Conservation (phyloP, 2,888 invertebrate species). For the Liposcelis brunnea region DNA sequence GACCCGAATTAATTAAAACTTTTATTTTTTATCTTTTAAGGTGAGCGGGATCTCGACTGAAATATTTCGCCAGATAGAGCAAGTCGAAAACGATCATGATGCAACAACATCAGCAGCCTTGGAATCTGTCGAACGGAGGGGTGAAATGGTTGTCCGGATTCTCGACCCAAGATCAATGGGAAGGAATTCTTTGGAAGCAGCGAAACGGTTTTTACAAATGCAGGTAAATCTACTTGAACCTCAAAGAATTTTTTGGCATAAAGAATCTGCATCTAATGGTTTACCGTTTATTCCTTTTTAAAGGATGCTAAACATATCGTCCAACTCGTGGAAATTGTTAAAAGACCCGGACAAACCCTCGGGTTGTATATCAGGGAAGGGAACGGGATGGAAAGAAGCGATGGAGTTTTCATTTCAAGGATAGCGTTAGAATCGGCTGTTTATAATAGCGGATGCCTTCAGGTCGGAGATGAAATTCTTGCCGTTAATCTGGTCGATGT, state of each 20-base stretch:
- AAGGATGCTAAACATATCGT: slow-evolving; percentile 62
- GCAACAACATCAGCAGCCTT: slow-evolving; percentile 81
- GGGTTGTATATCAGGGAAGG: slow-evolving; percentile 97
- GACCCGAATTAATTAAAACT: too few species aligned
- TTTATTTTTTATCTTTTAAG: too few species aligned
- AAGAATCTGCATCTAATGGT: too few species aligned
- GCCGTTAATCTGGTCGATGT: slow-evolving; percentile 97
- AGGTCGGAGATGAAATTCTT: slow-evolving; percentile 96
- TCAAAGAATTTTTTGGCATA: too few species aligned
- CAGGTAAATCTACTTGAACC: too few species aligned
- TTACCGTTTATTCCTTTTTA: not conserved
- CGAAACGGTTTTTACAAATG: slow-evolving; percentile 66
- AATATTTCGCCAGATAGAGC: slow-evolving; percentile 93
- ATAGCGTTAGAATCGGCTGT: slow-evolving; percentile 93
- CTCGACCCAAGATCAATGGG: slow-evolving; percentile 78
- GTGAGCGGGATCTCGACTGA: slow-evolving; percentile 92
- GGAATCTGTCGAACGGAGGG: slow-evolving; percentile 84
- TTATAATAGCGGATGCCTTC: slow-evolving; percentile 90
- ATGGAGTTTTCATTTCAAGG: slow-evolving; percentile 95
- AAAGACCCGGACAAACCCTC: slow-evolving; percentile 93
- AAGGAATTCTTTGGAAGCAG: slow-evolving; percentile 68
- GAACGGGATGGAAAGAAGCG: slow-evolving; percentile 88
- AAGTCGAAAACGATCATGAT: slow-evolving; percentile 89
- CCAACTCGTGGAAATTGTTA: slow-evolving; percentile 93
- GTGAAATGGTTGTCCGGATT: slow-evolving; percentile 88